These are phyloP conservation scores for Danaus plexippus DNA, from an alignment of 1,140 invertebrate genomes.

Conservation along the genomic window DNA sequence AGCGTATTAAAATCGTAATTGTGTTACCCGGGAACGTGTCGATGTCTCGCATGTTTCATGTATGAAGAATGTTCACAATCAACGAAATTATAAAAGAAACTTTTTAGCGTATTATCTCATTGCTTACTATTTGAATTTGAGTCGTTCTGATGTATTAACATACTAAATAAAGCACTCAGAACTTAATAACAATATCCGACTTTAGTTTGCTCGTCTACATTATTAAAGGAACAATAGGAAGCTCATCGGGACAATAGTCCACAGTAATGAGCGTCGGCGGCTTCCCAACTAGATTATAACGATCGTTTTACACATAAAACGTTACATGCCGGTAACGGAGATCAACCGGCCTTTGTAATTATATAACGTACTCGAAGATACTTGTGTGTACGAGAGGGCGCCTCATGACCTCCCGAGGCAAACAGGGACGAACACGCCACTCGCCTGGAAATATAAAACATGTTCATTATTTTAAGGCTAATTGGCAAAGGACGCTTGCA, in stretches of 20 bases:
- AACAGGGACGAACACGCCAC: conserved; percentile 58
- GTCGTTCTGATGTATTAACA: too few relatives aligned
- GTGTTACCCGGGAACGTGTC: conserved; percentile 22
- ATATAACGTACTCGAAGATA: conserved; percentile 45
- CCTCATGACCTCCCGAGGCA: conserved; percentile 60
- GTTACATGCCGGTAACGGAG: conserved; percentile 28
- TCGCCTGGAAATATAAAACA: conserved; percentile 70
- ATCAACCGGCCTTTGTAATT: conserved; percentile 38
- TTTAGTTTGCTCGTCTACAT: conserved; percentile 1
- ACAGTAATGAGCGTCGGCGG: conserved; percentile 32
- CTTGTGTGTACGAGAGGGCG: conserved; percentile 6
- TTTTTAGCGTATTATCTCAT: too few relatives aligned
- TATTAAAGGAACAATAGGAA: conserved; percentile 27
- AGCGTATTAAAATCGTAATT: conserved; percentile 43
- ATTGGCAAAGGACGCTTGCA: conserved; percentile 68
- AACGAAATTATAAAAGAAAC: too few relatives aligned
- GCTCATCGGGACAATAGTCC: conserved; percentile 29
- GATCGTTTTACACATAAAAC: conserved; percentile 43
- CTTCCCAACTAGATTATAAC: conserved; percentile 23
- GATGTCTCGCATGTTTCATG: conserved; percentile 36
- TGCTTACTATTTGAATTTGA: too few relatives aligned
- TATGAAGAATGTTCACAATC: neutral
- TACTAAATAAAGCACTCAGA: neutral
- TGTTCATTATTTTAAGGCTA: conserved; percentile 73
- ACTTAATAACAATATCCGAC: conserved; percentile 2